Percentiles rank a stretch among this genome's conserved stretches.
These are phyloP conservation scores for Gobionotothen gibberifrons DNA, from an alignment of 2,797 vertebrate genomes.

Conservation along the genomic window DNA sequence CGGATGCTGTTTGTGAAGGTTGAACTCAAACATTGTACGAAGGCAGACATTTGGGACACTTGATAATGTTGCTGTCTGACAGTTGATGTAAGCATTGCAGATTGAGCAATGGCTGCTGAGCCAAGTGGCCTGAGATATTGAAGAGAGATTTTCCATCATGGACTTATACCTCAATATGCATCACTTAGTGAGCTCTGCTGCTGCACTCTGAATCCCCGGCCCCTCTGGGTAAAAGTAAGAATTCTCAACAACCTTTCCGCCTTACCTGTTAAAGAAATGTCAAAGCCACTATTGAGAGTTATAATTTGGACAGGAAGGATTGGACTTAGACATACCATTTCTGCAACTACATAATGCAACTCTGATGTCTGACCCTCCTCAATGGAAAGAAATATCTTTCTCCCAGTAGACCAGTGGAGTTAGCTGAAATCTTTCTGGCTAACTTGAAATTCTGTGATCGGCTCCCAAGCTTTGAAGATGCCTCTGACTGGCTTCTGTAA, in stretches of 20 bases:
- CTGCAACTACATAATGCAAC: constrained; percentile 5
- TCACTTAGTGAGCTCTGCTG: constrained; percentile 26
- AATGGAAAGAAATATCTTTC: constrained; percentile 33
- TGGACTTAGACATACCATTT: constrained; percentile 32
- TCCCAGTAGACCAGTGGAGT: constrained; percentile 40
- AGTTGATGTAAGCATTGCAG: constrained; percentile 22
- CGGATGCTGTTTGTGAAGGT: constrained; percentile 44
- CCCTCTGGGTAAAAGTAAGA: constrained; percentile 22
- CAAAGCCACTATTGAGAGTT: constrained; percentile 32
- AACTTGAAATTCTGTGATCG: constrained; percentile 61
- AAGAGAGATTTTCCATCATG: constrained; percentile 18
- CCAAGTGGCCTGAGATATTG: constrained; percentile 22
- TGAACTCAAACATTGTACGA: constrained; percentile 46
- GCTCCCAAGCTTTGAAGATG: constrained; percentile 63
- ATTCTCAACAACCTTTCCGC: constrained; percentile 18
- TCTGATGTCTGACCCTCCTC: constrained; percentile 16
- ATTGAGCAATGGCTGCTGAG: constrained; percentile 27
- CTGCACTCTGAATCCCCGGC: constrained; percentile 16
- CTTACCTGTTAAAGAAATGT: constrained; percentile 28
- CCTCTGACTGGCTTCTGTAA: constrained; percentile 71
- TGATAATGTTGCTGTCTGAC: constrained; percentile 29
- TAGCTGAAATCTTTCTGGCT: constrained; percentile 40
- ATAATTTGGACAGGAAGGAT: constrained; percentile 31
- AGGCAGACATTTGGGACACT: constrained; percentile 36
- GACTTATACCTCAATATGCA: constrained; percentile 42